Conservation (phyloP, 2,113 vertebrate species). For the Gymnobelideus leadbeateri region DNA sequence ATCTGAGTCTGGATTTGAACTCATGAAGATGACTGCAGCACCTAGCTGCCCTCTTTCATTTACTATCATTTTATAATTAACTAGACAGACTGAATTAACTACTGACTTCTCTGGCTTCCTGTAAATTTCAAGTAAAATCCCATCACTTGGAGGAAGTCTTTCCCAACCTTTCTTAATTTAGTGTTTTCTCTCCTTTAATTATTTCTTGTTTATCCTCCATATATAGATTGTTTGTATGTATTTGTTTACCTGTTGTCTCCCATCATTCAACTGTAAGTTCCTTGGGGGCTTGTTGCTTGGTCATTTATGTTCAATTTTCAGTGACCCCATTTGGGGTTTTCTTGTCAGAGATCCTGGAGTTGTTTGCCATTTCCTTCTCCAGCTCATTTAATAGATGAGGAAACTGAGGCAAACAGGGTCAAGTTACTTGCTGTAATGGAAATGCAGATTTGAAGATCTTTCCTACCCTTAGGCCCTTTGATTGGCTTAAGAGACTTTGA, state of each 20-base stretch:
- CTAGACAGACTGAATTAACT: background rate
- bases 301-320: background rate
- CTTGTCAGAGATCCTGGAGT: background rate
- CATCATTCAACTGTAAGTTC: background rate
- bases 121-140: background rate
- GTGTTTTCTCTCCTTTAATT: background rate
- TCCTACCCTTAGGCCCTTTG: no score
- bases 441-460: no score
- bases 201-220: background rate
- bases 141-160: background rate
- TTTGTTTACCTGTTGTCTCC: background rate
- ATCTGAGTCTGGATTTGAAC: background rate
- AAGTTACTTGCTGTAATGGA: no score
- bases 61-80: background rate
- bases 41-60: background rate
- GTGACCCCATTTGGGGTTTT: background rate
- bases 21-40: background rate
- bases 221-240: background rate
- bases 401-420: background rate
- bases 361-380: background rate
- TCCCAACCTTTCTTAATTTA: background rate
- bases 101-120: background rate
- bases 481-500: no score
- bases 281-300: background rate
- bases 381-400: background rate